Percentiles rank a stretch among this genome's conserved stretches.
phyloP scores from a whole-genome alignment of 2,797 vertebrate genomes.

The Sebastes miniatus region DNA sequence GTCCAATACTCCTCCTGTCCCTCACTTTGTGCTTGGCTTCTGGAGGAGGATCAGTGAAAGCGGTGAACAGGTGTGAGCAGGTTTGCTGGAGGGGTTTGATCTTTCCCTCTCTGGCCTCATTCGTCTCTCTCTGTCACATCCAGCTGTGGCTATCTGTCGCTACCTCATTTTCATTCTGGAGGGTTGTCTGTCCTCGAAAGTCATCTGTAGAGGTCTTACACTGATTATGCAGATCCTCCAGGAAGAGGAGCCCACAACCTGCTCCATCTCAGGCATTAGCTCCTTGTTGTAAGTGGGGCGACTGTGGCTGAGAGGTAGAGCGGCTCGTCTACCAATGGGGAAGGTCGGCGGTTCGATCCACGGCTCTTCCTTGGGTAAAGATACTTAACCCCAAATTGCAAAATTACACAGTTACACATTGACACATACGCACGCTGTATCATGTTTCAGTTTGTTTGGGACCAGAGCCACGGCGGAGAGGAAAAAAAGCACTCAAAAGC shows the following conservation, averaged over 20 bases:
- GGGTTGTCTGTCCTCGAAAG: constrained; percentile 53
- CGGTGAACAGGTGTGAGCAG: constrained; percentile 71
- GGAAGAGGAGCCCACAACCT: constrained; percentile 13
- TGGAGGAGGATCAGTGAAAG: constrained; percentile 49
- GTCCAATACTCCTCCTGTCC: background rate
- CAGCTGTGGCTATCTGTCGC: constrained; percentile 63
- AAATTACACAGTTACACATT: too few relatives aligned
- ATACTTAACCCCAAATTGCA: too few relatives aligned
- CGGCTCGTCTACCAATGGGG: too few relatives aligned
- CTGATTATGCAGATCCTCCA: constrained; percentile 61
- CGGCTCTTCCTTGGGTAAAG: too few relatives aligned
- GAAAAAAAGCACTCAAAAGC: too few relatives aligned
- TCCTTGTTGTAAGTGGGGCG: constrained; percentile 7
- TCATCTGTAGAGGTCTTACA: constrained; percentile 58
- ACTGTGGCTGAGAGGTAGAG: too few relatives aligned
- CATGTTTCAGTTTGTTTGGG: too few relatives aligned
- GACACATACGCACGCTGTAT: too few relatives aligned
- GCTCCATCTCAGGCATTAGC: constrained; percentile 18
- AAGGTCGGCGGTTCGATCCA: too few relatives aligned
- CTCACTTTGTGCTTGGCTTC: background rate
- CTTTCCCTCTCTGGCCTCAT: constrained; percentile 49
- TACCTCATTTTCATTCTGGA: constrained; percentile 75
- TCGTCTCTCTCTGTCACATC: constrained; percentile 66
- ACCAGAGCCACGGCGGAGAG: too few relatives aligned
- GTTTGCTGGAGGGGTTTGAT: constrained; percentile 62